Evolutionary conservation across 2,113 vertebrate genomes (phyloP).

Genomic region (Grammomys surdaster): DNA sequence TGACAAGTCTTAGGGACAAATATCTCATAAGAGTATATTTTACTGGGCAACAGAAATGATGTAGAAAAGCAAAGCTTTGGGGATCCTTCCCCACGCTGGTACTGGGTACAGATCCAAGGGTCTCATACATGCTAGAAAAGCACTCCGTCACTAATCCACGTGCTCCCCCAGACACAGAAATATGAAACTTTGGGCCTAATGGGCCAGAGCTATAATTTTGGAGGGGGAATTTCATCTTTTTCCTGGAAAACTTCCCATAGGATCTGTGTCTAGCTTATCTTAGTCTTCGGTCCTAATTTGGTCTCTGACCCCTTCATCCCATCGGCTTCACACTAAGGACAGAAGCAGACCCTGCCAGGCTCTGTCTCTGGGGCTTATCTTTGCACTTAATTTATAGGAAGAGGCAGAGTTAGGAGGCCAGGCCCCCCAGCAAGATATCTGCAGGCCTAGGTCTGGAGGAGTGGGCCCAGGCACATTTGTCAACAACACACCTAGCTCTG

Average conservation of each 20-base stretch:
- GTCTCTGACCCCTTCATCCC: background rate
- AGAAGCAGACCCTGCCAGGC: fast-evolving
- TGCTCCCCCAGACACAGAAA: background rate
- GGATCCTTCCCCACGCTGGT: background rate
- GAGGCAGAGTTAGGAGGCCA: background rate
- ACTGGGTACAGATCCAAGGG: background rate
- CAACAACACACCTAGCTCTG: background rate
- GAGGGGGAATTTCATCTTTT: no score
- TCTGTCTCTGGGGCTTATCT: background rate
- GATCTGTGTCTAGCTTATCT: fast-evolving
- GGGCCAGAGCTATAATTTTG: background rate
- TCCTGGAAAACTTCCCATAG: fast-evolving
- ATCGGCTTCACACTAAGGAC: fast-evolving
- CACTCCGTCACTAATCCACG: background rate
- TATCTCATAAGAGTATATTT: background rate
- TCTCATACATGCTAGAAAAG: background rate
- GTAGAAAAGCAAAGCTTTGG: background rate
- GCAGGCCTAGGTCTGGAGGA: background rate
- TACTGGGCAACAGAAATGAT: background rate
- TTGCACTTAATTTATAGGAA: background rate
- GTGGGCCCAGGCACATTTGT: fast-evolving
- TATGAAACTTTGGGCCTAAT: background rate
- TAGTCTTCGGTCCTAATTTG: background rate
- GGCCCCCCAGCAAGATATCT: background rate
- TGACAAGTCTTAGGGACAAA: fast-evolving